Base-by-base conservation (phyloP, 2,888 invertebrate genomes). In the Caenorhabditis sp. region DNA sequence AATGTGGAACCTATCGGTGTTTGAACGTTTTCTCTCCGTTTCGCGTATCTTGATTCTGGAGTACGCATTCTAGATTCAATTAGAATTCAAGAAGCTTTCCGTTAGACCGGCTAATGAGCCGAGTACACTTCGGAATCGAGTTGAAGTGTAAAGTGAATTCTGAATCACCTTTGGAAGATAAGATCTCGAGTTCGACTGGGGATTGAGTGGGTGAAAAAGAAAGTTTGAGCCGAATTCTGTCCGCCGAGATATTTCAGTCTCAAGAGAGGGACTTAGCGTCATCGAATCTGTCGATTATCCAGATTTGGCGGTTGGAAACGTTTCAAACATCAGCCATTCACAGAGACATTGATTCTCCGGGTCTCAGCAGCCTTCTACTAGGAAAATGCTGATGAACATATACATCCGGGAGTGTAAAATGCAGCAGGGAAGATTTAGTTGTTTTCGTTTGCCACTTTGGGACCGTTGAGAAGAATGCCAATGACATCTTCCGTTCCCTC, bases 1-100 rank as follows among this genome's bases (percentile, higher is more conserved):
- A n/a, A n/a, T n/a, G n/a, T n/a, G n/a, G n/a, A n/a, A n/a, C n/a
- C 13, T 18, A 4, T 24, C 35, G 58, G 37, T 58, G 58, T 58
- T 58, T 58, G 58, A 35, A 35, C 40, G 58, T 15, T 60, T 22
- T n/a, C n/a, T n/a, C n/a, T n/a, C n/a, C n/a, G n/a, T n/a, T n/a
- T n/a, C n/a, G n/a, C n/a, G 15, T n/a, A 9, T 2, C 47, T n/a
- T 3, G 18, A 40, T 40, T 6, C 40, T 40, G 2, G 11, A 40
- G 40, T 11, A 6, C 2, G 4, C 8, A 18, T 47, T 47, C 56
- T 15, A 3, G 35, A 56, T 35, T 56, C 56, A 56, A 32, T 56
- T 32, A 56, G 56, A 56, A 32, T 56, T 56, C 56, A 35, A 56
- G 56, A 28, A 8, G 24, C 13, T 26, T 37, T 35, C 3, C 35